Evolutionary conservation across 2,888 invertebrate genomes (phyloP).

Genomic region (Ametastegia equiseti): DNA sequence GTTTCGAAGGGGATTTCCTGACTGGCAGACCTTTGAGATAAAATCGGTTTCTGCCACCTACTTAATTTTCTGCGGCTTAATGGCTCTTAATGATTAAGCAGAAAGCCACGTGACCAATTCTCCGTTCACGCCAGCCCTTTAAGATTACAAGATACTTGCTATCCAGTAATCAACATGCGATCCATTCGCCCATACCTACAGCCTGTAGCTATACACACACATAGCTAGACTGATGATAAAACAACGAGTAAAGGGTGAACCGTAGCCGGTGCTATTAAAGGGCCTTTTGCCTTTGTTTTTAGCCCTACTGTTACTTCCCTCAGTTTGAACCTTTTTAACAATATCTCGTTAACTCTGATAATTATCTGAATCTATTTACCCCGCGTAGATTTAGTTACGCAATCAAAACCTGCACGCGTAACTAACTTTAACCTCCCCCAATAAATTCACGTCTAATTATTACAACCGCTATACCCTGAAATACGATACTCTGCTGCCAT

Average conservation of each 20-base stretch:
- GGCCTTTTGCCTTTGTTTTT: constrained; percentile 38
- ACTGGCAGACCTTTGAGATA: constrained; percentile 22
- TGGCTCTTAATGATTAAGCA: constrained; percentile 43
- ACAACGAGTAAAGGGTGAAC: constrained; percentile 18
- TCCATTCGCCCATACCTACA: background rate
- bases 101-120: constrained; percentile 43
- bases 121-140: constrained; percentile 46
- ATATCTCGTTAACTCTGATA: constrained; percentile 46
- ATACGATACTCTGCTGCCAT: constrained; percentile 16
- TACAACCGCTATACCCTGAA: constrained; percentile 39
- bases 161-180: constrained; percentile 44
- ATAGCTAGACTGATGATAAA: constrained; percentile 15
- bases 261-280: constrained; percentile 23
- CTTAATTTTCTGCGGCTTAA: constrained; percentile 44
- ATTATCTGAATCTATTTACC: constrained; percentile 35
- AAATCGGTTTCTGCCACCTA: constrained; percentile 22
- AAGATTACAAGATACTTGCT: constrained; percentile 46
- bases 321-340: constrained; percentile 22
- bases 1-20: constrained; percentile 15
- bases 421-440: constrained; percentile 16
- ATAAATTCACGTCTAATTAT: constrained; percentile 45
- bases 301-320: constrained; percentile 23
- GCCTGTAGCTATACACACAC: background rate
- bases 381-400: constrained; percentile 42
- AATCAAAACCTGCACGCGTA: constrained; percentile 29